phyloP scores from a whole-genome alignment of 2,797 vertebrate genomes.

The Myotis daubentonii region DNA sequence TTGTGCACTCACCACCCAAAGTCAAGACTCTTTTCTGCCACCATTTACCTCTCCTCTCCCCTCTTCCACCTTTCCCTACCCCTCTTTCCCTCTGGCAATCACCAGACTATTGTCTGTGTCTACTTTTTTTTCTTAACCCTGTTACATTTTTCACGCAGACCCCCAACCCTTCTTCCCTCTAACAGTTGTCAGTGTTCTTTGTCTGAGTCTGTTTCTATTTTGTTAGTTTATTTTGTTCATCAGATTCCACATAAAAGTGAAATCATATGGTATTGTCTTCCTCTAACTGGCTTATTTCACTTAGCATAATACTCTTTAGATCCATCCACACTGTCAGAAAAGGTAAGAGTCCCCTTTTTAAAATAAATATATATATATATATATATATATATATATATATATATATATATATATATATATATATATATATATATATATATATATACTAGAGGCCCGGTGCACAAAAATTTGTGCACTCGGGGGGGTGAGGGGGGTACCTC shows the following conservation, averaged over 20 bases:
- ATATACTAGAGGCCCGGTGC: too few relatives aligned
- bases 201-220: not conserved
- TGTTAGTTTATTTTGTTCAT: not conserved
- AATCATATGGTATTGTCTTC: not conserved
- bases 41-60: not conserved
- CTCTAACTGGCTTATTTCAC: not conserved
- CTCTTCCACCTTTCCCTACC: not conserved
- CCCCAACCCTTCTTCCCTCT: not conserved
- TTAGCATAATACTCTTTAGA: not conserved
- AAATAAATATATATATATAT: too few relatives aligned
- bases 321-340: not conserved
- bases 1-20: not conserved
- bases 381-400: too few relatives aligned
- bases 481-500: too few relatives aligned
- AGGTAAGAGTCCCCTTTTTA: not conserved
- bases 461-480: too few relatives aligned
- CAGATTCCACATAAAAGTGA: not conserved
- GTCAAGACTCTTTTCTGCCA: not conserved
- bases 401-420: too few relatives aligned
- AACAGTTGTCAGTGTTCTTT: not conserved
- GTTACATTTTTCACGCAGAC: not conserved
- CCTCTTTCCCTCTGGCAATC: not conserved
- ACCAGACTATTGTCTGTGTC: not conserved
- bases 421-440: too few relatives aligned
- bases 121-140: not conserved